Conservation (phyloP, 2,113 vertebrate genomes). For the Gracilinanus agilis region DNA sequence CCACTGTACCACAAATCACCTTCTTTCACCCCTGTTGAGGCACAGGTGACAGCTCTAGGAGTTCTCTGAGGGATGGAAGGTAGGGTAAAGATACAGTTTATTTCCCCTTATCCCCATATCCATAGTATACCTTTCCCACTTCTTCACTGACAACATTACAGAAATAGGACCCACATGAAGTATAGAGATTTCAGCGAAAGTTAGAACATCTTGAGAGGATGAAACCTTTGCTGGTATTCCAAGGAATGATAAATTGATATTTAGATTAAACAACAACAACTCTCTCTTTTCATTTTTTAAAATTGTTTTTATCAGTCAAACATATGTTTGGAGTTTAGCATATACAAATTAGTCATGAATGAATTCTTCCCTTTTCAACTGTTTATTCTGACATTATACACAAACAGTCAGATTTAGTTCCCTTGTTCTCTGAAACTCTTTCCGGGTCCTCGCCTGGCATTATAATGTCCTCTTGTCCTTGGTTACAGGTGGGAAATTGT, state of each 20-base stretch:
- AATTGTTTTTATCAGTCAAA: neutral
- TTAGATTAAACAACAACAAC: neutral
- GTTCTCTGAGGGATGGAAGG: neutral
- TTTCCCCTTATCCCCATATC: neutral
- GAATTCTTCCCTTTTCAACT: neutral
- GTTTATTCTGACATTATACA: neutral
- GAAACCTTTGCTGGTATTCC: too few species aligned
- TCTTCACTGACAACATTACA: neutral
- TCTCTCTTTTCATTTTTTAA: neutral
- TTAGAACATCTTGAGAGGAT: too few species aligned
- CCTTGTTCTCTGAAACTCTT: neutral
- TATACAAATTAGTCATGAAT: neutral
- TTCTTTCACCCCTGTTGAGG: neutral
- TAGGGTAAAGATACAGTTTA: neutral
- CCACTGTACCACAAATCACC: neutral
- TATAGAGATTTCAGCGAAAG: neutral
- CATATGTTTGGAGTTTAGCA: neutral
- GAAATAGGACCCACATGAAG: neutral
- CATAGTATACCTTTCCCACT: neutral
- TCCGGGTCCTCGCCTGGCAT: neutral
- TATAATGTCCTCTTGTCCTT: neutral
- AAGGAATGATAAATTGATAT: neutral
- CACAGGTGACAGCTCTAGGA: neutral
- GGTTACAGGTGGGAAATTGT: neutral
- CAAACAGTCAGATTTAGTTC: neutral